A percentile compares a stretch with the other conserved stretches of the same genome.
These are phyloP conservation scores for Gobio occitaniae DNA, from an alignment of 2,797 vertebrate genomes.

Conservation along the genomic window DNA sequence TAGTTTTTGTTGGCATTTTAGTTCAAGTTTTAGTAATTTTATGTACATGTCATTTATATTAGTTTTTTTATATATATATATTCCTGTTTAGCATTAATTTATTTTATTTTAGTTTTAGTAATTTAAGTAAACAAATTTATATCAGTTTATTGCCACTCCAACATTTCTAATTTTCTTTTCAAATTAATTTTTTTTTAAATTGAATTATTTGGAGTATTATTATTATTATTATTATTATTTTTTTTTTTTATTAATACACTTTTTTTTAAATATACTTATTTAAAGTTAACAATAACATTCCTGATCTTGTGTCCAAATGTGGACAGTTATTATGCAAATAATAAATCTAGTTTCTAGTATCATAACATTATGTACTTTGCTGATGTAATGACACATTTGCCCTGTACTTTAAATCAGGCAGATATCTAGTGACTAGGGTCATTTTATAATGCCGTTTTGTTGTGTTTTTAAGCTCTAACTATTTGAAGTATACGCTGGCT, in stretches of 20 bases:
- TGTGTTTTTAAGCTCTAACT: not conserved
- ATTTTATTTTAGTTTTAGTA: not conserved
- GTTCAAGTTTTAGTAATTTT: not conserved
- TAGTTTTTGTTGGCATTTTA: not conserved
- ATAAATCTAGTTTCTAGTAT: not conserved
- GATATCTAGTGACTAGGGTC: not conserved
- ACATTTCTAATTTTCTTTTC: not conserved
- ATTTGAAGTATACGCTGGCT: not conserved
- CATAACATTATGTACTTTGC: too few species aligned
- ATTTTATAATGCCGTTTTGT: not conserved
- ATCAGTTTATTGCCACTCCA: not conserved
- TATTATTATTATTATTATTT: too few species aligned
- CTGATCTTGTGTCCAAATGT: not conserved
- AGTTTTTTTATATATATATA: too few species aligned
- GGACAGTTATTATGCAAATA: too few species aligned
- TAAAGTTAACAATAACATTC: not conserved
- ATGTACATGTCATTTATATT: not conserved
- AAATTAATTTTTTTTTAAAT: not conserved
- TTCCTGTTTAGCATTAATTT: not conserved
- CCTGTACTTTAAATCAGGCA: not conserved
- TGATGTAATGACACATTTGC: not conserved
- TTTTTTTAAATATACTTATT: not conserved
- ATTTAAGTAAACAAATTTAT: too few species aligned
- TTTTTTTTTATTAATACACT: not conserved
- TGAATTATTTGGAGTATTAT: too few species aligned